These are phyloP conservation scores for Pollicipes pollicipes DNA, from an alignment of 1,140 invertebrate species.

Conservation along the genomic window DNA sequence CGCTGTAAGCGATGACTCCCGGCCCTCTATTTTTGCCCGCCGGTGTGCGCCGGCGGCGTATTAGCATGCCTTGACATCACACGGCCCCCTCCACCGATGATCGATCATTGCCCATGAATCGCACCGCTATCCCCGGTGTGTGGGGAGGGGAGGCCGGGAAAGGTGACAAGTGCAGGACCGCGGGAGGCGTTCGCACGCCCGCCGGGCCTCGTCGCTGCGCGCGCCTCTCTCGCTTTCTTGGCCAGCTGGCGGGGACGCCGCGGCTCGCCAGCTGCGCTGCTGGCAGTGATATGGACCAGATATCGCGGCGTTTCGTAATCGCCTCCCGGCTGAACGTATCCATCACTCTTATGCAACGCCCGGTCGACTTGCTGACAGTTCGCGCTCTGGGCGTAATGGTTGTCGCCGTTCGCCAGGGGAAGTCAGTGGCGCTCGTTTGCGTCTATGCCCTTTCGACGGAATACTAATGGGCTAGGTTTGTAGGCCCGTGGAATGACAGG, in stretches of 20 bases:
- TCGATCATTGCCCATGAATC: background rate
- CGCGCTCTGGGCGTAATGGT: no score
- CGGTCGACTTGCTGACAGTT: no score
- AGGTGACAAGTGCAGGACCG: background rate
- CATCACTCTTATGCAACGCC: background rate
- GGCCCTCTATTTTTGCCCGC: background rate
- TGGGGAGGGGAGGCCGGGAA: background rate
- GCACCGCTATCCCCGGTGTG: background rate
- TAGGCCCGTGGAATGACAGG: no score
- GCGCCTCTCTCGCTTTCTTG: no score
- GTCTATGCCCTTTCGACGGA: no score
- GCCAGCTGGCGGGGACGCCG: background rate
- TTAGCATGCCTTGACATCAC: background rate
- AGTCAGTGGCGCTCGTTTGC: no score
- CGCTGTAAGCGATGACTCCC: background rate
- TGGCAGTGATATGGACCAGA: background rate
- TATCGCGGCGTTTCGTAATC: background rate
- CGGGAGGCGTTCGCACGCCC: no score
- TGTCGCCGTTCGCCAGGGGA: no score
- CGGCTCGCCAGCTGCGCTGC: background rate
- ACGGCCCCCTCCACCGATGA: background rate
- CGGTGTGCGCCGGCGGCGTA: background rate
- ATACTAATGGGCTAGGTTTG: no score
- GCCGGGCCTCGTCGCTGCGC: no score
- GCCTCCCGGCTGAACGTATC: background rate